phyloP scores from a whole-genome alignment of 2,888 invertebrate species.

The Galeruca laticollis region DNA sequence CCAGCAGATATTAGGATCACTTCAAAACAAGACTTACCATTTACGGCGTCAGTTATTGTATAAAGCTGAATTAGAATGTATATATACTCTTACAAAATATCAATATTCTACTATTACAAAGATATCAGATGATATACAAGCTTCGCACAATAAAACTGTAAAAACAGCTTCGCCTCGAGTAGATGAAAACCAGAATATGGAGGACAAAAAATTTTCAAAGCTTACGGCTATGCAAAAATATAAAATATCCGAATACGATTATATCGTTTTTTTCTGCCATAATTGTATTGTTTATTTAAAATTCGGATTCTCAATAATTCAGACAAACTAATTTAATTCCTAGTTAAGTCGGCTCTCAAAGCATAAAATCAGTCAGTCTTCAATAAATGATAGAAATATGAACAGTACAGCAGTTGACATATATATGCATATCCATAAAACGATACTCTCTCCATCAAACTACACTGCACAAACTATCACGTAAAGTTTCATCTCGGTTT shows the following conservation, averaged over 20 bases:
- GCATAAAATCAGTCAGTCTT: conserved; percentile 5
- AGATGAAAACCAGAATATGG: conserved; percentile 12
- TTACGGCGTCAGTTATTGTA: background rate
- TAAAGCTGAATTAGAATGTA: background rate
- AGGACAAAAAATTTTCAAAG: background rate
- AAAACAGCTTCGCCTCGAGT: conserved; percentile 17
- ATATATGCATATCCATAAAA: conserved; percentile 45
- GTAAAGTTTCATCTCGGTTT: conserved; percentile 61
- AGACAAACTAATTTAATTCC: background rate
- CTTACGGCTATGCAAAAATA: conserved; percentile 7
- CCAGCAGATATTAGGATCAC: background rate
- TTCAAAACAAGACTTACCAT: conserved; percentile 3
- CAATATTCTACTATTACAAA: conserved; percentile 11
- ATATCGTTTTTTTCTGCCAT: conserved; percentile 19
- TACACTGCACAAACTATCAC: conserved; percentile 65
- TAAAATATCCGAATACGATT: conserved; percentile 9
- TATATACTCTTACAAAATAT: background rate
- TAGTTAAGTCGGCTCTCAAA: background rate
- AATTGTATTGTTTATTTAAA: conserved; percentile 1
- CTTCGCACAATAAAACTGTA: conserved; percentile 7
- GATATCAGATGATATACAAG: conserved; percentile 27
- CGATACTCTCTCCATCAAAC: conserved; percentile 67
- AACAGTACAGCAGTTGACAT: conserved; percentile 62
- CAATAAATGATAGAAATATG: conserved; percentile 54
- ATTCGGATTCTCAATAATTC: background rate